Conservation (phyloP, 2,888 invertebrate species). For the Eretmocerus hayati region DNA sequence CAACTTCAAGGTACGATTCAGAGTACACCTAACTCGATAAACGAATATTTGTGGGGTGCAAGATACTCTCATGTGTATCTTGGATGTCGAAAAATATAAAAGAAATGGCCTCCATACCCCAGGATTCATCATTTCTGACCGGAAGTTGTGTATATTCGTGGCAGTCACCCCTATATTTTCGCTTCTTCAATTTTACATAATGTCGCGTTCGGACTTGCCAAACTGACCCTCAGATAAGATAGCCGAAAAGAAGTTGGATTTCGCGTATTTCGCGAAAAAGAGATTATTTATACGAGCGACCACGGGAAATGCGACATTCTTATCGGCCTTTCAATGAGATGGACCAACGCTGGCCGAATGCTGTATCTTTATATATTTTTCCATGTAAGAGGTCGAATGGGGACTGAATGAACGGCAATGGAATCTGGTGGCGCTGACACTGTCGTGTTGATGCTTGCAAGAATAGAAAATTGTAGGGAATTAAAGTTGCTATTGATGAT, state of each 20-base stretch:
- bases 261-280: slow-evolving; percentile 39
- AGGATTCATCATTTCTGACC: slow-evolving; percentile 20
- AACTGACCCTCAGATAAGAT: slow-evolving; percentile 44
- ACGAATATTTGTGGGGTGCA: too few species aligned
- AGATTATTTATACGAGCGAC: slow-evolving; percentile 43
- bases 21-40: too few species aligned
- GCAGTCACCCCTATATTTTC: slow-evolving; percentile 23
- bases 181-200: slow-evolving; percentile 46
- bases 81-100: too few species aligned
- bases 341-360: slow-evolving; percentile 3
- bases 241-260: slow-evolving; percentile 25
- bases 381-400: background rate
- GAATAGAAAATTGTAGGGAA: too few species aligned
- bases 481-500: too few species aligned
- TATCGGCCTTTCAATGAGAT: slow-evolving; percentile 37
- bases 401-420: slow-evolving; percentile 8
- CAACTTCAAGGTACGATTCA: too few species aligned
- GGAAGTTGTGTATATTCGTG: slow-evolving; percentile 22
- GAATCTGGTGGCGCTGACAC: too few species aligned
- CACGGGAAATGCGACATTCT: slow-evolving; percentile 46
- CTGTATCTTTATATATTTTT: slow-evolving; percentile 36
- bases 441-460: too few species aligned
- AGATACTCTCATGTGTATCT: too few species aligned
- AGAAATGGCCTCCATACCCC: too few species aligned
- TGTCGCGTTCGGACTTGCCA: slow-evolving; percentile 37